Base-by-base conservation (phyloP, 2,113 vertebrate genomes). In the Pangasianodon gigas region DNA sequence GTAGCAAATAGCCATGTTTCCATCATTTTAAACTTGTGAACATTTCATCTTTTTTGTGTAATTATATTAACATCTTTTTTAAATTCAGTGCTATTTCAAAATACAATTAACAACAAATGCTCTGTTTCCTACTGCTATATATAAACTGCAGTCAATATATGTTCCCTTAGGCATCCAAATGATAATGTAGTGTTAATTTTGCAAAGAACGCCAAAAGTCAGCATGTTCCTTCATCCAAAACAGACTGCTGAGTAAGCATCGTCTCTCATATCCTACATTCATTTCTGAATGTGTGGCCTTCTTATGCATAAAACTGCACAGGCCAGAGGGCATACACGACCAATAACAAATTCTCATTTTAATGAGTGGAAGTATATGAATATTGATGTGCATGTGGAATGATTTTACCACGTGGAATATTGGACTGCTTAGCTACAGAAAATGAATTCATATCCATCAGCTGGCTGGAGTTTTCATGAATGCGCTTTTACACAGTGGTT, bases 181-280 rank as follows among this genome's bases (percentile, higher is more conserved):
- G 81, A 89, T 87, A 89, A 88, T 91, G 79, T 86, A 67, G 54
- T 84, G 81, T 84, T 88, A 80, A 89, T 89, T 87, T 87, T 51
- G 90, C 82, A 71, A 67, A 80, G 85, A 87, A 56, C 71, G 77
- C 81, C 87, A 84, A 71, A 90, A 89, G 90, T 81, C 91, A 91
- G 92, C 93, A 84, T 90, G 92, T 93, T 67, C 93, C 87, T 85
- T 91, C 90, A 87, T 74, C 91, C 83, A 32, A 85, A 89, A 91
- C 88, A 92, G 94, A 94, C 88, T 86, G 93, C 93, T 14, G 92
- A 87, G 90, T 93, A 90, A 94, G 93, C 93, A 94, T 69, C 71
- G 51, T 92, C 82, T 87, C 52, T 90, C 83, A 32, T 60, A 90
- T 88, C 90, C 85, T 65, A 46, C 80, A 89, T 91, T 91, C 89